phyloP scores from a whole-genome alignment of 2,888 invertebrate genomes.

The Argyresthia goedartella region DNA sequence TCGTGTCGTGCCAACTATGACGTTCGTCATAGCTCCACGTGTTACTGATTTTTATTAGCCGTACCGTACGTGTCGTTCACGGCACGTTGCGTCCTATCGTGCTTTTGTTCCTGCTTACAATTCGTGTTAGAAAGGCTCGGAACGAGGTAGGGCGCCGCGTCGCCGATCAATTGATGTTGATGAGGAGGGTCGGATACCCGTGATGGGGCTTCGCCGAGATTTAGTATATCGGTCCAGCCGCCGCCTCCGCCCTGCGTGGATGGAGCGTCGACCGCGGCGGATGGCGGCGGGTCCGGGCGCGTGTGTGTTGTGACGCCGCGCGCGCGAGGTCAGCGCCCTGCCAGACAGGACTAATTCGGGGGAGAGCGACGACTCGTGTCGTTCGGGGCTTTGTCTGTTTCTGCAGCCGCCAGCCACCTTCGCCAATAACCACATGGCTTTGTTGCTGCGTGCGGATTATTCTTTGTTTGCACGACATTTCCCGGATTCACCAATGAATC shows the following conservation, averaged over 20 bases:
- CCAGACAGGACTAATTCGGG: constrained; percentile 69
- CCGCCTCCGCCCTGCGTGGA: background rate
- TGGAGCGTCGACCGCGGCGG: constrained; percentile 6
- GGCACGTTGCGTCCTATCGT: background rate
- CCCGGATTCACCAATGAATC: no score
- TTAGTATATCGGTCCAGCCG: background rate
- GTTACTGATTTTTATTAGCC: background rate
- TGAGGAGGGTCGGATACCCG: background rate
- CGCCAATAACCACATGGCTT: constrained; percentile 27
- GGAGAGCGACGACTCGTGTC: constrained; percentile 62
- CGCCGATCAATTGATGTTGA: background rate
- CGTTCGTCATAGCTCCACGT: background rate
- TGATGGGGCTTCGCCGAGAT: no score
- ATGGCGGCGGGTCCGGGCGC: constrained; percentile 15
- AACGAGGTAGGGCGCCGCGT: background rate
- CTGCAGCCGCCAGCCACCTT: constrained; percentile 26
- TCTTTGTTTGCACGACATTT: background rate
- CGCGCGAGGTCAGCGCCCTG: constrained; percentile 57
- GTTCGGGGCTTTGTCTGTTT: constrained; percentile 58
- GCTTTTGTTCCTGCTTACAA: background rate
- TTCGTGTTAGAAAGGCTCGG: background rate
- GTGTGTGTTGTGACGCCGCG: constrained; percentile 18
- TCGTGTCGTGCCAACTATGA: constrained; percentile 1
- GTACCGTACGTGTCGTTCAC: background rate
- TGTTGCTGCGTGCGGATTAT: constrained; percentile 9